phyloP scores from a whole-genome alignment of 2,113 vertebrate species.

The Etheostoma spectabile region DNA sequence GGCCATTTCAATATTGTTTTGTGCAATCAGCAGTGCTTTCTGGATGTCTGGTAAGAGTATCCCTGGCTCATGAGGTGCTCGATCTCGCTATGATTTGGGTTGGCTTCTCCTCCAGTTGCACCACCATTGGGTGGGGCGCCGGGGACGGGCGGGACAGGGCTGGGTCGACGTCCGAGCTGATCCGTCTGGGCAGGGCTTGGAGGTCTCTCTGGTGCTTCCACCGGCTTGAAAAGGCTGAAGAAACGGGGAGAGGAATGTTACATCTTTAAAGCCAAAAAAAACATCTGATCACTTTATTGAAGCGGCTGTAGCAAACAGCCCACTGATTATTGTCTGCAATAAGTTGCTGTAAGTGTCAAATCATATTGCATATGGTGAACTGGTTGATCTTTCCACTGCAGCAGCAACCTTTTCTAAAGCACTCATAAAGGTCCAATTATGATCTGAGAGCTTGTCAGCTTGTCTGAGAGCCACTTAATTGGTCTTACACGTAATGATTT shows the following conservation, averaged over 20 bases:
- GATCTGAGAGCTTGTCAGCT: conserved; percentile 29
- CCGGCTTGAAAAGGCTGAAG: conserved; percentile 83
- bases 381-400: conserved; percentile 27
- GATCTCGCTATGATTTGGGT: conserved; percentile 94
- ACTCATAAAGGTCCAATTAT: conserved; percentile 28
- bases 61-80: conserved; percentile 96
- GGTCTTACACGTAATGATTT: conserved; percentile 8
- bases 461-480: conserved; percentile 29
- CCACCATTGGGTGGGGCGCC: conserved; percentile 19
- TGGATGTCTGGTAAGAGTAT: conserved; percentile 99
- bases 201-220: conserved; percentile 93
- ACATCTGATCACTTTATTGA: neutral
- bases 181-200: conserved; percentile 94
- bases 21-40: conserved; percentile 98
- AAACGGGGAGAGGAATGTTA: neutral
- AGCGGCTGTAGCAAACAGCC: neutral
- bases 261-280: neutral
- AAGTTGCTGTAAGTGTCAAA: neutral
- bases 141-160: conserved; percentile 83
- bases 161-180: conserved; percentile 92
- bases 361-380: neutral
- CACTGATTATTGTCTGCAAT: neutral
- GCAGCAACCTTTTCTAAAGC: conserved; percentile 45
- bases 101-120: conserved; percentile 68
- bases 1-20: conserved; percentile 99